Percentiles rank a stretch among this genome's conserved stretches.
These are phyloP conservation scores for Triplophysa rosa DNA, from an alignment of 2,113 vertebrate species.

Conservation along the genomic window DNA sequence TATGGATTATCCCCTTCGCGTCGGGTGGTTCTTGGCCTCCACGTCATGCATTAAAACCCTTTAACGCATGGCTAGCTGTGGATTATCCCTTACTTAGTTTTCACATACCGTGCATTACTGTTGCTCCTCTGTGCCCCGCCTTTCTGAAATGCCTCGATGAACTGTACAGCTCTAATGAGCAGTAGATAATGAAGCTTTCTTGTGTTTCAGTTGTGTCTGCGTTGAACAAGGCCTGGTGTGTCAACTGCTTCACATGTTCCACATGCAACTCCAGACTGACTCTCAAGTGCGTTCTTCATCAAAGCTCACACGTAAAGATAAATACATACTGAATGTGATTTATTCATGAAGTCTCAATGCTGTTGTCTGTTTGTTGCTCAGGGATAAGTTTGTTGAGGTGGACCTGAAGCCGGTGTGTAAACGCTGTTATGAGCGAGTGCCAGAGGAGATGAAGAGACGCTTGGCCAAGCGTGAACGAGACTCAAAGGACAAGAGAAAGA, in stretches of 20 bases:
- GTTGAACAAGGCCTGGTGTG: constrained; percentile 98
- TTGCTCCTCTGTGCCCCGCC: too few species aligned
- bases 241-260: constrained; percentile 94
- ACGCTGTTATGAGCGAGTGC: constrained; percentile 95
- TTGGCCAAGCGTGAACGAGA: constrained; percentile 90
- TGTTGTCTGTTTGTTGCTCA: constrained; percentile 67
- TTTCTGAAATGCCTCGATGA: too few species aligned
- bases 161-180: too few species aligned
- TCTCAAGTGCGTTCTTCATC: constrained; percentile 86
- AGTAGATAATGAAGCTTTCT: background rate
- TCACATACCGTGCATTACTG: too few species aligned
- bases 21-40: too few species aligned
- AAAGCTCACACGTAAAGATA: background rate
- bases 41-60: too few species aligned
- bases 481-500: constrained; percentile 93
- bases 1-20: too few species aligned
- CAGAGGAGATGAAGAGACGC: constrained; percentile 92
- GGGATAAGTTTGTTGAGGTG: constrained; percentile 99
- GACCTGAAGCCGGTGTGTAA: constrained; percentile 98
- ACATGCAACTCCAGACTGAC: constrained; percentile 98
- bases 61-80: too few species aligned
- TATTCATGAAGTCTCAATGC: background rate
- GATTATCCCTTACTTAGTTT: too few species aligned
- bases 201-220: constrained; percentile 89
- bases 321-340: background rate